A percentile compares a stretch with the other conserved stretches of the same genome.
These are phyloP conservation scores for Petrocephalus schoutedeni DNA, from an alignment of 2,797 vertebrate species.

Conservation along the genomic window DNA sequence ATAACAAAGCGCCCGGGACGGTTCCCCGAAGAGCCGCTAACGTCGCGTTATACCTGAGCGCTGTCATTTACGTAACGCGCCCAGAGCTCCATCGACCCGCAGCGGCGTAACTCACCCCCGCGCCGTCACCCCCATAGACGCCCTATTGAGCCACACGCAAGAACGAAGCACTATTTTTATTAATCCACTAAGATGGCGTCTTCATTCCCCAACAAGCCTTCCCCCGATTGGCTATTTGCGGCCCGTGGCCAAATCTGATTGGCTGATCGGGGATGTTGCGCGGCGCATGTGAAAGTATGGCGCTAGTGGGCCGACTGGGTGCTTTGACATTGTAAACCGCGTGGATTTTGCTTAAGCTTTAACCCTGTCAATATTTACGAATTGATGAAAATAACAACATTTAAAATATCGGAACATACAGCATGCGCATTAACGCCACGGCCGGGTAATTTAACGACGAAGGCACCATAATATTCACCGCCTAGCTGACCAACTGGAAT, in stretches of 20 bases:
- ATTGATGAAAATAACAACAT: neutral
- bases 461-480: neutral
- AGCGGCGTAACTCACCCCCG: neutral
- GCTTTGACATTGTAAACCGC: neutral
- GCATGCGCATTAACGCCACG: neutral
- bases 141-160: neutral
- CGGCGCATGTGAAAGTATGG: neutral
- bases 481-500: neutral
- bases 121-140: neutral
- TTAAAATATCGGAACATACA: neutral
- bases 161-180: neutral
- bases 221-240: constrained; percentile 42
- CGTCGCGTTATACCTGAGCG: neutral
- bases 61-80: neutral
- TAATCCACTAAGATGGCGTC: constrained; percentile 52
- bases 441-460: neutral
- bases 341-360: neutral
- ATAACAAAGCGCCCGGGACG: neutral
- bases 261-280: constrained; percentile 25
- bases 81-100: neutral
- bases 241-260: constrained; percentile 39
- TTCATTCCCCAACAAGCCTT: constrained; percentile 32
- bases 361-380: neutral
- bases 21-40: neutral
- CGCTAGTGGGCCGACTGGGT: neutral